A percentile compares a stretch with the other conserved stretches of the same genome.
Evolutionary conservation across 2,888 invertebrate species (phyloP).

Genomic region (Acanthoscelides obtectus): DNA sequence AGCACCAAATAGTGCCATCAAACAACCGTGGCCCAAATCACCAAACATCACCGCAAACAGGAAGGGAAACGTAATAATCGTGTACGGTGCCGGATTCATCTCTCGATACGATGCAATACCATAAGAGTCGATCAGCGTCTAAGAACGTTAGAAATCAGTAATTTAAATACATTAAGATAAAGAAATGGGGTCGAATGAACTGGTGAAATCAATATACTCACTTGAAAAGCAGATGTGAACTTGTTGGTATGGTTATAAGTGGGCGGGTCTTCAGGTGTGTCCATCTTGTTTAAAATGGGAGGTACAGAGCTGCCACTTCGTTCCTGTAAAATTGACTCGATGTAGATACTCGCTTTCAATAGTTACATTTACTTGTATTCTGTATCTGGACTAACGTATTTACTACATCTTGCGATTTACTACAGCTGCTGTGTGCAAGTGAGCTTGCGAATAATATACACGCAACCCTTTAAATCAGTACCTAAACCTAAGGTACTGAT

Average conservation of each 20-base stretch:
- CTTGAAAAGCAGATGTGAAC: constrained; percentile 91
- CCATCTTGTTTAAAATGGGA: constrained; percentile 93
- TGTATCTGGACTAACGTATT: no score
- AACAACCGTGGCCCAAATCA: constrained; percentile 87
- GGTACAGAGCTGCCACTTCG: constrained; percentile 92
- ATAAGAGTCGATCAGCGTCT: constrained; percentile 88
- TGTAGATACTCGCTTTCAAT: no score
- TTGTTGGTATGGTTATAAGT: constrained; percentile 96
- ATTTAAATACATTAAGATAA: background rate
- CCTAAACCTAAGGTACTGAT: no score
- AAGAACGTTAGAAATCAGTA: background rate
- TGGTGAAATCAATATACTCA: background rate
- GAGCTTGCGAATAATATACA: no score
- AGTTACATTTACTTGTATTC: no score
- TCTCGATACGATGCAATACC: constrained; percentile 94
- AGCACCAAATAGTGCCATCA: constrained; percentile 87
- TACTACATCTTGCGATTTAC: no score
- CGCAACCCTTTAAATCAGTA: no score
- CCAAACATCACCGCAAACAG: constrained; percentile 98
- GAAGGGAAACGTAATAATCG: constrained; percentile 96
- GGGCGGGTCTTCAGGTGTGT: constrained; percentile 83
- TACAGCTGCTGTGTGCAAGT: no score
- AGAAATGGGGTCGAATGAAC: no score
- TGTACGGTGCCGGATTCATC: constrained; percentile 96
- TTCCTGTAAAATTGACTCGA: constrained; percentile 65